Conservation (phyloP, 2,888 invertebrate species). For the Synergus itoensis region DNA sequence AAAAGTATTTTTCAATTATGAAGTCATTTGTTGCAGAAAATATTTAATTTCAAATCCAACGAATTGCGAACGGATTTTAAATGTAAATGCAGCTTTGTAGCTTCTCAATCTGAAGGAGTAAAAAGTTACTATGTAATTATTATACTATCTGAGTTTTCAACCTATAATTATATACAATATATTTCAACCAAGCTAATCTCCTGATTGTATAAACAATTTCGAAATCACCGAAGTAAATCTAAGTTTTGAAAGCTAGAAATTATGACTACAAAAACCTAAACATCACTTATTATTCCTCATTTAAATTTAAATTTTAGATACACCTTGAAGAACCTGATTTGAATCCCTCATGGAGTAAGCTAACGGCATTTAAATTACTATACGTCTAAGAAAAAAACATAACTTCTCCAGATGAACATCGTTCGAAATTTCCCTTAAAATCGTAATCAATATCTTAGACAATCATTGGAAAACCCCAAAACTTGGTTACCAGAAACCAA, state of each 20-base stretch:
- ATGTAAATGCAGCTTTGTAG: no score
- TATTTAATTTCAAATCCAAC: no score
- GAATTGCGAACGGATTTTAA: no score
- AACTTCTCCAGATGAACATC: neutral
- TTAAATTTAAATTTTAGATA: slow-evolving; percentile 8
- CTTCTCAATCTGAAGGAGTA: no score
- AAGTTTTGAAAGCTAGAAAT: neutral
- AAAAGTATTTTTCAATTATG: no score
- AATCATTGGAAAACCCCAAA: neutral
- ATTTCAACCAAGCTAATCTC: neutral
- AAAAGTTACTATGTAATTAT: no score
- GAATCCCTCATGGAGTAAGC: neutral
- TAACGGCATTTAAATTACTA: slow-evolving; percentile 1
- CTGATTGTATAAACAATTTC: slow-evolving; percentile 6
- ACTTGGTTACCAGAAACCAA: neutral
- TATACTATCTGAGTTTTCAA: neutral
- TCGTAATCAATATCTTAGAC: neutral
- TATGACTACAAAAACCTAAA: slow-evolving; percentile 11
- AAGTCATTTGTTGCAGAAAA: no score
- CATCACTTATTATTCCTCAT: neutral
- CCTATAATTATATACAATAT: neutral
- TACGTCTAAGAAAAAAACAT: neutral
- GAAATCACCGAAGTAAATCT: neutral
- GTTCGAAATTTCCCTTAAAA: neutral
- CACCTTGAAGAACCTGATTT: slow-evolving; percentile 19